Base-by-base conservation (phyloP, 2,888 invertebrate genomes). In the Doris montereyensis region DNA sequence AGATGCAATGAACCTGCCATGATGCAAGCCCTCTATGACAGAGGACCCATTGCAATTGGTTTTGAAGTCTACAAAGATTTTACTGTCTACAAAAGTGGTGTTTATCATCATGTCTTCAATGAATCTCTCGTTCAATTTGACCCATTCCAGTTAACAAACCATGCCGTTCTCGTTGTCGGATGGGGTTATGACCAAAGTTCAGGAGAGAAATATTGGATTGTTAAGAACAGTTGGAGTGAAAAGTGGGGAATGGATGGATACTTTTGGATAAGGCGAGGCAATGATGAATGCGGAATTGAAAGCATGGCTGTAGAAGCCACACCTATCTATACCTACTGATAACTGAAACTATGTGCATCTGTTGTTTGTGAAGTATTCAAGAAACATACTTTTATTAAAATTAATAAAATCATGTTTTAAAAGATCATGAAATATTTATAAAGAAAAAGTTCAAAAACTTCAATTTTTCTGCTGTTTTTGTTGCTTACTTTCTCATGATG, bases 81-180 rank as follows among this genome's bases (percentile, higher is more conserved):
- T 82, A 81, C 88, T 82, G 80, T 86, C 73, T 93, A 89, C 83
- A 84, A 86, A 75, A 84, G 87, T 4, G 93, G 93, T 0, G 88
- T 93, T 65, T 93, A 93, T 84, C 92, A 92, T 21, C 92, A 92
- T 84, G 91, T 90, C n/a, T n/a, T n/a, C n/a, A n/a, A n/a, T n/a
- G n/a, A n/a, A n/a, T n/a, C n/a, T n/a, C n/a, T n/a, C n/a, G n/a
- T n/a, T n/a, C n/a, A n/a, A 62, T 92, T 91, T 85, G 91, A 92
- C 81, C 92, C 92, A 2, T 92, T 92, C 83, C 89, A 92, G 87
- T 83, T 90, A 65, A 91, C 92, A 17, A 92, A 92, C 85, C 93
- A 93, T 81, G 92, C 92, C 17, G 92, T 93, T 2, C 85, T 93
- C 30, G 81, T 92, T 30, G 92, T 93, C 17, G 93, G 93, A 1